Conservation (phyloP, 2,888 invertebrate species). For the Oegoconia quadripuncta region DNA sequence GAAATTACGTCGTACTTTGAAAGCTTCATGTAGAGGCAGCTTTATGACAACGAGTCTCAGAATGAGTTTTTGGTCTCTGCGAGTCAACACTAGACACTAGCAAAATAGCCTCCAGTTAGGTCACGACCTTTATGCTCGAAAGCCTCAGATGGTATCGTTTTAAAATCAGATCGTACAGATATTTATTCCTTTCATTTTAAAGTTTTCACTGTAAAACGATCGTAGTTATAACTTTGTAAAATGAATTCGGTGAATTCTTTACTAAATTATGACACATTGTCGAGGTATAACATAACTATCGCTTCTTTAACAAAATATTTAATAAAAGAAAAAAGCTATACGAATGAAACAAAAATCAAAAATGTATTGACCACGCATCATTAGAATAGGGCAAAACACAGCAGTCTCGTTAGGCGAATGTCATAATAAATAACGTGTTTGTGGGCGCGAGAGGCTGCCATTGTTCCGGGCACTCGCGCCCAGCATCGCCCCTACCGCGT, state of each 20-base stretch:
- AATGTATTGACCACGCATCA: conserved; percentile 33
- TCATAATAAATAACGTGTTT: conserved; percentile 52
- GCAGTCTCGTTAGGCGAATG: conserved; percentile 44
- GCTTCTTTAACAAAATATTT: background rate
- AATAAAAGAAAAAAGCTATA: conserved; percentile 15
- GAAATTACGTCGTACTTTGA: conserved; percentile 53
- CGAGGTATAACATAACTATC: background rate
- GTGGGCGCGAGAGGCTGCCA: conserved; percentile 25
- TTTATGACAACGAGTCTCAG: conserved; percentile 64
- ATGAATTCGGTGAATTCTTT: background rate
- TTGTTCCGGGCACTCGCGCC: conserved; percentile 34
- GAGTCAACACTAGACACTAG: conserved; percentile 57
- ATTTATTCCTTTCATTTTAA: no score
- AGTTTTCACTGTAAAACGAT: no score
- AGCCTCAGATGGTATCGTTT: conserved; percentile 34
- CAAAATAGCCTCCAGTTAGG: conserved; percentile 68
- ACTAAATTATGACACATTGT: background rate
- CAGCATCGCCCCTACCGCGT: conserved; percentile 31
- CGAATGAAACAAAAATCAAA: conserved; percentile 24
- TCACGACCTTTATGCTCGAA: conserved; percentile 58
- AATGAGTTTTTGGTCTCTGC: conserved; percentile 67
- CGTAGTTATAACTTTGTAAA: no score
- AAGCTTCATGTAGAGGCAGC: conserved; percentile 50
- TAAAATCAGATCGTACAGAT: conserved; percentile 13
- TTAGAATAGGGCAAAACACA: conserved; percentile 34